Evolutionary conservation across 2,888 invertebrate species (phyloP).

Genomic region (Desoria tigrina): DNA sequence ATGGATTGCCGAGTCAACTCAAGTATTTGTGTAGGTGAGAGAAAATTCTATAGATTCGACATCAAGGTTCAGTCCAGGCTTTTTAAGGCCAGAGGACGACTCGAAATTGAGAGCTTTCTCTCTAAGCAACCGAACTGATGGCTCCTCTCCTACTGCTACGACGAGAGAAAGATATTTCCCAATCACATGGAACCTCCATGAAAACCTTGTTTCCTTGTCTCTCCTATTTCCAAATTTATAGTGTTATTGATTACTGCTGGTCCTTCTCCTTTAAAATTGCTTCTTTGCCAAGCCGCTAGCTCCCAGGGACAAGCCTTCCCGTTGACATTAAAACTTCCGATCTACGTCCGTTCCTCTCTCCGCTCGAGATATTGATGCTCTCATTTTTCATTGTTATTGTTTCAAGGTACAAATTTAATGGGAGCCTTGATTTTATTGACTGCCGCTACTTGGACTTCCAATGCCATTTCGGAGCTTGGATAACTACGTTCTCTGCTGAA

Average conservation of each 20-base stretch:
- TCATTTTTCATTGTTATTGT: conserved; percentile 23
- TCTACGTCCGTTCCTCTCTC: background rate
- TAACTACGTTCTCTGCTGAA: too few species aligned
- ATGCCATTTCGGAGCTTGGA: too few species aligned
- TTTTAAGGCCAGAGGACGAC: conserved; percentile 1
- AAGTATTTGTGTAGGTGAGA: conserved; percentile 32
- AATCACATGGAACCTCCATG: conserved; percentile 16
- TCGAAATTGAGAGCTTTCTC: conserved; percentile 2
- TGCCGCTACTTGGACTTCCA: too few species aligned
- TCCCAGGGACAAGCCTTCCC: background rate
- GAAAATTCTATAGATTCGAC: conserved; percentile 14
- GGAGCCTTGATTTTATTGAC: background rate
- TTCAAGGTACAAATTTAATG: conserved; percentile 2
- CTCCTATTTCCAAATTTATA: conserved; percentile 17
- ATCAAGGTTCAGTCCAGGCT: conserved; percentile 16
- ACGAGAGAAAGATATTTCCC: conserved; percentile 20
- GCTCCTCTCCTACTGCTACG: too few species aligned
- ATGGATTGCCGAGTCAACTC: conserved; percentile 42
- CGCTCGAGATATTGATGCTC: conserved; percentile 11
- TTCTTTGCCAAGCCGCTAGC: background rate
- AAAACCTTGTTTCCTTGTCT: too few species aligned
- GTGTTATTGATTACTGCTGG: conserved; percentile 21
- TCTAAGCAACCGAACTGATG: background rate
- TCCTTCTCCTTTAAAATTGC: background rate
- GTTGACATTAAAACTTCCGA: conserved; percentile 2